These are phyloP conservation scores for Trichopoda pennipes DNA, from an alignment of 2,888 invertebrate species.

Conservation along the genomic window DNA sequence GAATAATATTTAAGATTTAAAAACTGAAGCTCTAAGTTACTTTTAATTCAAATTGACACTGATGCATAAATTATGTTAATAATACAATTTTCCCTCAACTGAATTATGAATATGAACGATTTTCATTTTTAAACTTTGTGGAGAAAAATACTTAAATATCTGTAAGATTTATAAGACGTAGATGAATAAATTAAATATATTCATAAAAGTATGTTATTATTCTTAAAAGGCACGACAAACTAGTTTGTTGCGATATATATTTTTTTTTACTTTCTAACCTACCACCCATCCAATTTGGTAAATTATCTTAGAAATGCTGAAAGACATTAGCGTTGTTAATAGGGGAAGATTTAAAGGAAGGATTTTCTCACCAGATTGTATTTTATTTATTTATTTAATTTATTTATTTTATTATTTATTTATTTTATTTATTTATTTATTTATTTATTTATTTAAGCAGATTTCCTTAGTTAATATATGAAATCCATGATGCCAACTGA, in stretches of 20 bases:
- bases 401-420: too few species aligned
- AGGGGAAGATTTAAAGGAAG: too few species aligned
- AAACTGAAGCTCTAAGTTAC: slow-evolving; percentile 2
- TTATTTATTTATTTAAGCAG: too few species aligned
- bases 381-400: too few species aligned
- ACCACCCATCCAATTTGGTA: slow-evolving; percentile 30
- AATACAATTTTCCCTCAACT: slow-evolving; percentile 75
- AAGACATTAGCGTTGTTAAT: too few species aligned
- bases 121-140: not conserved
- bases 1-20: not conserved
- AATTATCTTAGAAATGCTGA: slow-evolving; percentile 19
- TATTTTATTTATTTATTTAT: too few species aligned
- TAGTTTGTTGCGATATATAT: slow-evolving; percentile 16
- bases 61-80: slow-evolving; percentile 81
- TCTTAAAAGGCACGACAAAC: slow-evolving; percentile 28
- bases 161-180: slow-evolving; percentile 7
- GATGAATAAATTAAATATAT: slow-evolving; percentile 61
- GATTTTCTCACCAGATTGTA: too few species aligned
- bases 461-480: too few species aligned
- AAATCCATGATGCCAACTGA: too few species aligned
- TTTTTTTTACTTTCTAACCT: not conserved
- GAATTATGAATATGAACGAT: slow-evolving; percentile 78
- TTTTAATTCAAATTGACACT: slow-evolving; percentile 77
- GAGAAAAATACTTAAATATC: not conserved
- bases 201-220: slow-evolving; percentile 23